Evolutionary conservation across 2,888 invertebrate genomes (phyloP), one percentile per base, ranked within the genome.

Genomic region (Tanytarsus gracilentus): DNA sequence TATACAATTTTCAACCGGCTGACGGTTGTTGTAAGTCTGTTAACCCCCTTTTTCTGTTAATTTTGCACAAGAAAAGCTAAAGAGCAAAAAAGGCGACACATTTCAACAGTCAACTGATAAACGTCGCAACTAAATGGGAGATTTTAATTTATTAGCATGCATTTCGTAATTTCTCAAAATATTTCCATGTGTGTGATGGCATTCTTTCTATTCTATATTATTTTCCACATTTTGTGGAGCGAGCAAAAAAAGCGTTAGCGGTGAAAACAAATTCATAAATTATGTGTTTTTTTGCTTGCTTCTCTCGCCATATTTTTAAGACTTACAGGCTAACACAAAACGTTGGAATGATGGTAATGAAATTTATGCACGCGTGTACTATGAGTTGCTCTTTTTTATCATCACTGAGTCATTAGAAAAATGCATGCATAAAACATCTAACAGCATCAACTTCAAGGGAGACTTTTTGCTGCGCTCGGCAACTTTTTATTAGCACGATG

Each of bases 101-200:
- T 58, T 58, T 27, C 55, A 44, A 23, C 55, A 50, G 27, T 29
- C 21, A 58, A 44, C 48, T 58, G 58, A 58, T 58, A 58, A 58
- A 58, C 48, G 58, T 58, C 58, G 44, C n/a, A n/a, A n/a, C 26
- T 58, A 48, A 58, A 58, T 58, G 48, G 58, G 56, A 40, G 21
- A 26, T 48, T 29, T 56, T 40, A 44, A 56, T 56, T 58, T 58
- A 58, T 58, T 39, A 48, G 26, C 58, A 44, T 58, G 25, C 29
- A 25, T 25, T 39, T 56, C 40, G 55, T 40, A 56, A 56, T 39
- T 56, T 56, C 39, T 58, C 48, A 48, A 44, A 48, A n/a, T n/a
- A n/a, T n/a, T 58, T 58, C 58, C 58, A 58, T 48, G 48, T 58
- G n/a, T n/a, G 40, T 49, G 26, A 14, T 49, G 25, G n/a, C 25